Evolutionary conservation across 2,888 invertebrate species (phyloP).

Genomic region (Pilophorus perplexus): DNA sequence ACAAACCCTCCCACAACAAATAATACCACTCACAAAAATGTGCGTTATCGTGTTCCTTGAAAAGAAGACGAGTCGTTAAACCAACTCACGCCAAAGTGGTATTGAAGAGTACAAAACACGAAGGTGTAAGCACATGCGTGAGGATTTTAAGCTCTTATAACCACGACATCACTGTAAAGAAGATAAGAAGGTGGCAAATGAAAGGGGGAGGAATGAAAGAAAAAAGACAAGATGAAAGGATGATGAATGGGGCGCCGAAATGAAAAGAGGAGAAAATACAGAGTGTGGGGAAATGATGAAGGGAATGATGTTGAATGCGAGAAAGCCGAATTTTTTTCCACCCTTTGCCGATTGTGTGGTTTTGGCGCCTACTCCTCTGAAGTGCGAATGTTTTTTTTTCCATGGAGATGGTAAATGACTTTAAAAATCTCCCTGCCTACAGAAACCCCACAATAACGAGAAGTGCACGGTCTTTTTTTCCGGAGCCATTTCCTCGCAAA

Average conservation of each 20-base stretch:
- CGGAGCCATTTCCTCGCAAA: not conserved
- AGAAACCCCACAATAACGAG: constrained; percentile 7
- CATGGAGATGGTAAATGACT: constrained; percentile 22
- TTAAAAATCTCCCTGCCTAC: constrained; percentile 19
- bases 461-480: not conserved
- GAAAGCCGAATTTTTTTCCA: constrained; percentile 9
- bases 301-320: constrained; percentile 23
- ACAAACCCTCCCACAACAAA: too few relatives aligned
- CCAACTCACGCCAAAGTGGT: constrained; percentile 6
- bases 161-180: constrained; percentile 12
- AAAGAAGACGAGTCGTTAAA: constrained; percentile 4
- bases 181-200: constrained; percentile 34
- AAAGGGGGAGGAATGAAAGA: constrained; percentile 12
- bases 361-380: not conserved
- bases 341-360: constrained; percentile 6
- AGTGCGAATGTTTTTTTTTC: constrained; percentile 6
- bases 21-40: too few relatives aligned
- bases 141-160: constrained; percentile 1
- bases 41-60: too few relatives aligned
- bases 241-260: constrained; percentile 24
- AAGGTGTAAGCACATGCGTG: not conserved
- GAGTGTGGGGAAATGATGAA: constrained; percentile 25
- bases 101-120: not conserved
- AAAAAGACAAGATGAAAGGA: constrained; percentile 27
- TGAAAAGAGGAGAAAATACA: constrained; percentile 15